A percentile compares a stretch with the other conserved stretches of the same genome.
Conservation (phyloP, 2,888 invertebrate genomes). For the Stictocephala bisonia region DNA sequence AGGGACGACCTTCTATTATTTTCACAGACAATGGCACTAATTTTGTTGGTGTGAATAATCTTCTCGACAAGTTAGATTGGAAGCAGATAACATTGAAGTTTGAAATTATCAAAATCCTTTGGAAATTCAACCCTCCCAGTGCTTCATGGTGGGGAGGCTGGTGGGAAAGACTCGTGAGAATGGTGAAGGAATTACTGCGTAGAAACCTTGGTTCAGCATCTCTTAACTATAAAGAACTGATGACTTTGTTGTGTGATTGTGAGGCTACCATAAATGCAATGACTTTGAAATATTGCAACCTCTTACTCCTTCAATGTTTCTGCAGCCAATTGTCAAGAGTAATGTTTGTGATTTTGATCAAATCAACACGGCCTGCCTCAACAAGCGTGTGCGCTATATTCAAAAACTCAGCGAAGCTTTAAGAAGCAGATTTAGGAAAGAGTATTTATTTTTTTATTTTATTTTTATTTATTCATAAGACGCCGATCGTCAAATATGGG, state of each 20-base stretch:
- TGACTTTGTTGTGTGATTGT: conserved; percentile 45
- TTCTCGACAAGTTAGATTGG: conserved; percentile 68
- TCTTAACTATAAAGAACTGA: conserved; percentile 36
- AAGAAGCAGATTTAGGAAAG: not conserved
- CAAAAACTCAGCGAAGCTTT: not conserved
- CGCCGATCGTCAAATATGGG: no score
- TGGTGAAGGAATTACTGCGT: conserved; percentile 35
- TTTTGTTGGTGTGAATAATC: conserved; percentile 62
- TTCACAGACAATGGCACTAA: conserved; percentile 64
- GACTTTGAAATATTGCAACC: not conserved
- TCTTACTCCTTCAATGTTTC: conserved; percentile 33
- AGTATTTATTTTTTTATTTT: no score
- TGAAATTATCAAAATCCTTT: conserved; percentile 53
- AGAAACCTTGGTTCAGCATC: conserved; percentile 29
- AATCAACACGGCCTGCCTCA: not conserved
- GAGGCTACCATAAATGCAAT: conserved; percentile 40
- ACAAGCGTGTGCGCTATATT: not conserved
- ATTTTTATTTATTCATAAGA: no score
- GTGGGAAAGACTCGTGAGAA: conserved; percentile 56
- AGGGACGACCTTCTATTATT: conserved; percentile 61
- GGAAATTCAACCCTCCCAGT: conserved; percentile 63
- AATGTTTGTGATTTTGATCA: conserved; percentile 7
- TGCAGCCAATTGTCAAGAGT: not conserved
- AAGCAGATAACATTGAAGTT: conserved; percentile 60
- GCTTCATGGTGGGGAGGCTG: conserved; percentile 64